Percentiles rank a stretch among this genome's conserved stretches.
phyloP scores from a whole-genome alignment of 2,113 vertebrate genomes.

The Miniopterus natalensis region DNA sequence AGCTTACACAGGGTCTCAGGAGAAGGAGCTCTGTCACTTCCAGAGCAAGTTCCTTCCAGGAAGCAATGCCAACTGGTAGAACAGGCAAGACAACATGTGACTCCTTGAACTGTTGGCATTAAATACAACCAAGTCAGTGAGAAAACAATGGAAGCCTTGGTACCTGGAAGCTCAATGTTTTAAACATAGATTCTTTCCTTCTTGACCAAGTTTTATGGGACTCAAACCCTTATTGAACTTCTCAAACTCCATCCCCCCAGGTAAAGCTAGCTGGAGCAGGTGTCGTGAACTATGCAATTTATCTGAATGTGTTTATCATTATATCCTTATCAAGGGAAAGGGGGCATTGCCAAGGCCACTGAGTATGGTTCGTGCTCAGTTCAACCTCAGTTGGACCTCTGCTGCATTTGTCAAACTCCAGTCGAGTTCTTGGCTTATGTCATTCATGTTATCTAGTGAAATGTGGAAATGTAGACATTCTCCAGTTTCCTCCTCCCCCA shows the following conservation, averaged over 20 bases:
- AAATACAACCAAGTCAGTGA: neutral
- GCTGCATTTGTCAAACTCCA: conserved; percentile 45
- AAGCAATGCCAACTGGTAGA: neutral
- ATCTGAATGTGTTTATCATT: neutral
- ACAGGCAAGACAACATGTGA: neutral
- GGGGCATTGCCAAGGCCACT: neutral
- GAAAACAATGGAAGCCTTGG: neutral
- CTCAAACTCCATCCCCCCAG: neutral
- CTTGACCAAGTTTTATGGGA: neutral
- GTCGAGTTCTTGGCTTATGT: neutral
- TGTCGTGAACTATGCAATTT: neutral
- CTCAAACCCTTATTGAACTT: neutral
- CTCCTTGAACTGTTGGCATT: neutral
- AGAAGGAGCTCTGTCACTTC: neutral
- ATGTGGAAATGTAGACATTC: conserved; percentile 28
- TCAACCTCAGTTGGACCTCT: conserved; percentile 25
- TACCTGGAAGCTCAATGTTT: neutral
- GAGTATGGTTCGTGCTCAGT: neutral
- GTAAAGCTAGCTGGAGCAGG: neutral
- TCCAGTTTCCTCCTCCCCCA: neutral
- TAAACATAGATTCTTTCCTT: neutral
- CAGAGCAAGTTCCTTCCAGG: neutral
- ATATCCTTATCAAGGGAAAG: neutral
- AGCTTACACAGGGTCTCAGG: neutral
- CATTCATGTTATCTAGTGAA: conserved; percentile 37